Percentiles rank a stretch among this genome's conserved stretches.
These are phyloP conservation scores for Sylvietta virens DNA, from an alignment of 2,113 vertebrate species.

Conservation along the genomic window DNA sequence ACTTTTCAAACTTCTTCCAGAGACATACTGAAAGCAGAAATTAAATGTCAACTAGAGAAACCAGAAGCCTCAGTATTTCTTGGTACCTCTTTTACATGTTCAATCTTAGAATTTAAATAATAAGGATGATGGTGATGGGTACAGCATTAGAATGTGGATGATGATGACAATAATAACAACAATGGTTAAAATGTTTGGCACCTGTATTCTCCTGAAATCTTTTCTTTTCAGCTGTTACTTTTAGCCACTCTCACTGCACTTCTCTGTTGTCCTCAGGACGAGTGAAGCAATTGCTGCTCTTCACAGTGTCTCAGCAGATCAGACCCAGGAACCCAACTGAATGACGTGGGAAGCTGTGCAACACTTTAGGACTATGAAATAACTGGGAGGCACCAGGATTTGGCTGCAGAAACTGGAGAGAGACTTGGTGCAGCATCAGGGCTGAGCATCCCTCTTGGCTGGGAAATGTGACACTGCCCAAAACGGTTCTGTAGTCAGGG, in stretches of 20 bases:
- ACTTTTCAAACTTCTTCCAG: not conserved
- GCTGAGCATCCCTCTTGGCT: not conserved
- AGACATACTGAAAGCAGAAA: not conserved
- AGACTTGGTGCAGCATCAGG: not conserved
- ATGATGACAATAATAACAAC: not conserved
- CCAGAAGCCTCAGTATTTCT: not conserved
- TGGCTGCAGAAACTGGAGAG: not conserved
- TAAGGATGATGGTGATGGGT: not conserved
- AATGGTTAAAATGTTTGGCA: not conserved
- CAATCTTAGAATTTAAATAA: not conserved
- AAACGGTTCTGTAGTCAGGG: not conserved
- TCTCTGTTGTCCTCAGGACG: rapidly evolving
- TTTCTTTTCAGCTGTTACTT: not conserved
- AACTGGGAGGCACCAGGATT: not conserved
- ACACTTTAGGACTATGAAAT: not conserved
- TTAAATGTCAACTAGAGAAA: not conserved
- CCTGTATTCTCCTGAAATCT: not conserved
- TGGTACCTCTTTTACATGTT: not conserved
- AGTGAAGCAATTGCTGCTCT: not conserved
- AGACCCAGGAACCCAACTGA: rapidly evolving
- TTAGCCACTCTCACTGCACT: not conserved
- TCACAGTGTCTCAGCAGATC: not conserved
- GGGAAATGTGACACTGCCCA: not conserved
- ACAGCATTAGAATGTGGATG: not conserved
- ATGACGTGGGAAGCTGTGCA: not conserved